Base-by-base conservation (phyloP, 2,888 invertebrate genomes). In the Thymelicus lineola region DNA sequence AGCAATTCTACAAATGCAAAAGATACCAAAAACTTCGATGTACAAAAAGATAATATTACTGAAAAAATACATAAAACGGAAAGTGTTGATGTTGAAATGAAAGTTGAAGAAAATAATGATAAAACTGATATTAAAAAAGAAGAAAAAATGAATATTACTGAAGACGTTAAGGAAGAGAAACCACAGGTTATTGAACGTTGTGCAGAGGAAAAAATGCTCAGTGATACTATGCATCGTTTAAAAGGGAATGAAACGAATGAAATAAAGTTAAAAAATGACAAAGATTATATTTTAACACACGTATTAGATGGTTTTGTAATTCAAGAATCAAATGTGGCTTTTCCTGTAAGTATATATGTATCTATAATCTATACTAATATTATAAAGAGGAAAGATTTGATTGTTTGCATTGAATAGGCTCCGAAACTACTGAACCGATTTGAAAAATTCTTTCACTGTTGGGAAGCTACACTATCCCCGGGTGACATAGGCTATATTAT, bases 291-390 rank as follows among this genome's bases (percentile, higher is more conserved):
- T 72, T 76, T 93, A 1, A 93, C 93, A 0, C 93, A 93, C 63
- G 93, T 93, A 1, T 76, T 93, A 9, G 93, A 93, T 65, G 93
- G 93, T 35, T 89, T 87, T 70, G 91, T 93, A 1, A 93, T 93
- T 71, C 93, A 93, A 73, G 93, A 93, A 73, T 93, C 93, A 0
- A 93, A 90, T 75, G 80, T 89, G 1, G 91, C 93, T 9, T 93
- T 93, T 74, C 87, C 91, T 53, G 93, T 93, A 81, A 89, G 92
- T 89, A 77, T 69, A 28, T 28, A 28, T 28, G 28, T 28, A 28
- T n/a, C n/a, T n/a, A n/a, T n/a, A n/a, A n/a, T n/a, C n/a, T n/a
- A n/a, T n/a, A n/a, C n/a, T n/a, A n/a, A n/a, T n/a, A n/a, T n/a
- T n/a, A n/a, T n/a, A n/a, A n/a, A n/a, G n/a, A n/a, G n/a, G n/a